phyloP scores from a whole-genome alignment of 30 jellyfish, hydroid and myxozoan genomes.

The Pelagia noctiluca region DNA sequence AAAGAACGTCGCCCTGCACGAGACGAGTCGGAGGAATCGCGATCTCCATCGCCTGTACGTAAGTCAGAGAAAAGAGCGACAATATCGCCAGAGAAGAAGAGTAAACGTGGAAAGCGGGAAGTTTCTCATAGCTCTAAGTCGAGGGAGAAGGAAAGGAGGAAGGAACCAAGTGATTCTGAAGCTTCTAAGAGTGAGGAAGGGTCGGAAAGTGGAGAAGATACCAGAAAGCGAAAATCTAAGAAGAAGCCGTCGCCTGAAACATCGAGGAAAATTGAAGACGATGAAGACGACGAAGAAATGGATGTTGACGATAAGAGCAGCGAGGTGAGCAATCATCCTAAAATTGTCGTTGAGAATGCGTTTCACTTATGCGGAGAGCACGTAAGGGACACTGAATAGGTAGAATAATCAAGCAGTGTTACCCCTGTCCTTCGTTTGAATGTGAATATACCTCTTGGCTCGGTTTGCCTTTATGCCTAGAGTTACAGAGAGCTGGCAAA shows the following conservation, averaged over 20 bases:
- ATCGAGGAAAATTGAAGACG: constrained; percentile 40
- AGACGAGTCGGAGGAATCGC: constrained; percentile 63
- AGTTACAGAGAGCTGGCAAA: too few relatives aligned
- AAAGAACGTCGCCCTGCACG: constrained; percentile 49
- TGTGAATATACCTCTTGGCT: too few relatives aligned
- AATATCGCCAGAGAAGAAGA: constrained; percentile 56
- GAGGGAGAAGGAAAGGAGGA: constrained; percentile 37
- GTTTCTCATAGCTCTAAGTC: constrained; percentile 35
- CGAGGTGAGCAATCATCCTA: constrained; percentile 58
- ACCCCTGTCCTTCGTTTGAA: too few relatives aligned
- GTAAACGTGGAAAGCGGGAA: constrained; percentile 47
- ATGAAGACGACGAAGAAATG: constrained; percentile 44
- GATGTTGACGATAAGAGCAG: constrained; percentile 56
- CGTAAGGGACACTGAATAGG: too few relatives aligned
- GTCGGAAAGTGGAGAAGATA: constrained; percentile 35
- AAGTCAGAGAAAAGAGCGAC: constrained; percentile 20
- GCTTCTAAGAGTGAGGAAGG: constrained; percentile 52
- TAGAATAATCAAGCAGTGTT: too few relatives aligned
- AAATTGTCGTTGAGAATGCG: too few relatives aligned
- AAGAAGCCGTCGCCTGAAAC: constrained; percentile 65
- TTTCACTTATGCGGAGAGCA: too few relatives aligned
- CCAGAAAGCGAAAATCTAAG: constrained; percentile 46
- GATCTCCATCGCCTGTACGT: constrained; percentile 30
- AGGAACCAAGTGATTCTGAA: constrained; percentile 57
- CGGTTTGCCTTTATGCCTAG: too few relatives aligned